Evolutionary conservation across 2,888 invertebrate species (phyloP), one percentile per base, ranked within the genome.

Genomic region (Patella depressa): DNA sequence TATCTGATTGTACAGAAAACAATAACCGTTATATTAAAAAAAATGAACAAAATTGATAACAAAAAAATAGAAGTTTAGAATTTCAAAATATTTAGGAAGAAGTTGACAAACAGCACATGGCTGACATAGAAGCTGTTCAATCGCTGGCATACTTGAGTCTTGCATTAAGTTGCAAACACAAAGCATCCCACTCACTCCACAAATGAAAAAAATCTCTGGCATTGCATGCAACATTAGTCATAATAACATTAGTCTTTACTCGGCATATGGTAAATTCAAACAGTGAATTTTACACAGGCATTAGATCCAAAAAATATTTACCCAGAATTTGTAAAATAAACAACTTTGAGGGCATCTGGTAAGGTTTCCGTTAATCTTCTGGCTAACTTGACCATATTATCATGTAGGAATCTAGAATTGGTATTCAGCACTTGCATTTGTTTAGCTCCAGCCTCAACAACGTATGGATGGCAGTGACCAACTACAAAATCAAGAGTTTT

Each of bases 321-420:
- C 93, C 99, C 99, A 0, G 99, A 99, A 93, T 99, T 99, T 77
- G 98, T 98, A 91, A 99, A 96, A 93, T 96, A 99, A 89, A 98
- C 98, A 5, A 98, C 96, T 24, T 96, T 96, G 59, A 99, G 93
- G 54, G 94, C 93, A 77, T 95, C 94, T 0, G 99, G 99, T 92
- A 99, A 93, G 4, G 96, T 95, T 78, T 94, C 94, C 19, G 96
- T 94, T 83, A 99, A 93, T 83, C 95, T 94, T 89, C 96, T 94
- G 5, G 98, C 98, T 87, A 97, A 96, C 78, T 97, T 93, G 12
- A 98, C 97, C 81, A 99, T 93, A 91, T 98, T 97, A 91, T 99
- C 98, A 91, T 99, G 98, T 15, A 99, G 94, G 91, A 97, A 99
- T 59, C 99, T 95, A 90, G 96, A 96, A 93, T 99, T 99, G 72